These are phyloP conservation scores for Poecilus cupreus DNA, from an alignment of 2,888 invertebrate species.

Conservation along the genomic window DNA sequence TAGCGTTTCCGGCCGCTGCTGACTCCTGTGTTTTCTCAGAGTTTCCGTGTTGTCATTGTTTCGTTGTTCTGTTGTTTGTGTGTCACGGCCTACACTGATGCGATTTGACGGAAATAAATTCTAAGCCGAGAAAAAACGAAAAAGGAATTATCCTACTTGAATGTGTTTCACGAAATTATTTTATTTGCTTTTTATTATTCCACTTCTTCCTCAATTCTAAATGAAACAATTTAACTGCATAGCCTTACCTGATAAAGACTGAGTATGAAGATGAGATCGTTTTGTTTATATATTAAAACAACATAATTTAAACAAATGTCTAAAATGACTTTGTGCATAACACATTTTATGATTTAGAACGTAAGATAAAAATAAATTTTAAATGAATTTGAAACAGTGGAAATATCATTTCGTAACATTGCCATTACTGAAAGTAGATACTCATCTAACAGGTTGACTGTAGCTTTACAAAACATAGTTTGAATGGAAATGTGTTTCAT, in stretches of 20 bases:
- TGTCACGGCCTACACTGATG: conserved; percentile 12
- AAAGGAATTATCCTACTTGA: conserved; percentile 14
- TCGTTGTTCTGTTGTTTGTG: neutral
- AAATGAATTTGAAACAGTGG: too few species aligned
- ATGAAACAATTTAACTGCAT: too few species aligned
- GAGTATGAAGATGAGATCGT: neutral
- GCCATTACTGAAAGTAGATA: too few species aligned
- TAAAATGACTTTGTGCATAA: too few species aligned
- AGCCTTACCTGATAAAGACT: neutral
- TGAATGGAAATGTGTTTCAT: too few species aligned
- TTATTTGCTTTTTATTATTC: neutral
- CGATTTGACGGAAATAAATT: conserved; percentile 18
- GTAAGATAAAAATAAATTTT: too few species aligned
- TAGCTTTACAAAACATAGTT: too few species aligned
- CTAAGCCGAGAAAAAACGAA: neutral
- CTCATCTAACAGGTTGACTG: too few species aligned
- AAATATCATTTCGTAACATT: too few species aligned
- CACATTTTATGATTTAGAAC: too few species aligned
- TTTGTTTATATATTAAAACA: too few species aligned
- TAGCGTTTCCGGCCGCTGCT: neutral
- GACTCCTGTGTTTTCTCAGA: conserved; percentile 42
- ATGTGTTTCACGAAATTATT: conserved; percentile 13
- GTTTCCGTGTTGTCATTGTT: neutral
- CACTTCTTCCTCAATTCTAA: neutral
- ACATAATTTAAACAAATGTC: too few species aligned